Evolutionary conservation across 2,888 invertebrate species (phyloP).

Genomic region (Diloba caeruleocephala): DNA sequence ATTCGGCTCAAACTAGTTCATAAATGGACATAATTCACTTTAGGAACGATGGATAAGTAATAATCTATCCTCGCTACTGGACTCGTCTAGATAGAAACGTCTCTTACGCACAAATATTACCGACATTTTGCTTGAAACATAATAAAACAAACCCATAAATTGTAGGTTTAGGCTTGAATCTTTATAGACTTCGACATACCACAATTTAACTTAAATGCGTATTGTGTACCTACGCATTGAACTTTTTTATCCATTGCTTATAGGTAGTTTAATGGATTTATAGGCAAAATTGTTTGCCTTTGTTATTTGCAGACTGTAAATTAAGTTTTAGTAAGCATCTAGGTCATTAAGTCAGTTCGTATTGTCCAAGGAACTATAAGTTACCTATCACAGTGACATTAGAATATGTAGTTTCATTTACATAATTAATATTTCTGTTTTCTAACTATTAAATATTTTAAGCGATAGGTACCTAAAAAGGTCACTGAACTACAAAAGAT

Average conservation of each 20-base stretch:
- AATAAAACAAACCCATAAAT: slow-evolving; percentile 30
- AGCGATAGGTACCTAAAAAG: not conserved
- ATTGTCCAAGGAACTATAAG: not conserved
- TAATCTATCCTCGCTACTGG: slow-evolving; percentile 52
- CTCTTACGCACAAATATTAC: slow-evolving; percentile 36
- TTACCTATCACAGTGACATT: not conserved
- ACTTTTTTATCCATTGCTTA: slow-evolving; percentile 18
- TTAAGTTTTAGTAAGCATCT: not conserved
- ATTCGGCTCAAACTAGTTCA: slow-evolving; percentile 47
- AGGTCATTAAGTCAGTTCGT: slow-evolving; percentile 1
- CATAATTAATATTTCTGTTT: not conserved
- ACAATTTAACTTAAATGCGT: slow-evolving; percentile 17
- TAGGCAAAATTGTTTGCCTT: slow-evolving; percentile 2
- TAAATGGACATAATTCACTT: slow-evolving; percentile 53
- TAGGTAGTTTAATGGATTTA: slow-evolving; percentile 6
- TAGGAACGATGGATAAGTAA: slow-evolving; percentile 47
- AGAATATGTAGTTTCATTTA: not conserved
- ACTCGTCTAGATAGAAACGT: slow-evolving; percentile 45
- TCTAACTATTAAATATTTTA: not conserved
- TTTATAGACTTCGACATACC: slow-evolving; percentile 9
- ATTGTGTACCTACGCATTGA: slow-evolving; percentile 7
- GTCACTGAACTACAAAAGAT: not conserved
- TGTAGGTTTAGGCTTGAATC: slow-evolving; percentile 10
- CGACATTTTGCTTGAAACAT: slow-evolving; percentile 32
- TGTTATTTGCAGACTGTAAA: not conserved